Percentiles rank a stretch among this genome's conserved stretches.
Evolutionary conservation across 2,888 invertebrate genomes (phyloP).

Genomic region (Melanargia galathea): DNA sequence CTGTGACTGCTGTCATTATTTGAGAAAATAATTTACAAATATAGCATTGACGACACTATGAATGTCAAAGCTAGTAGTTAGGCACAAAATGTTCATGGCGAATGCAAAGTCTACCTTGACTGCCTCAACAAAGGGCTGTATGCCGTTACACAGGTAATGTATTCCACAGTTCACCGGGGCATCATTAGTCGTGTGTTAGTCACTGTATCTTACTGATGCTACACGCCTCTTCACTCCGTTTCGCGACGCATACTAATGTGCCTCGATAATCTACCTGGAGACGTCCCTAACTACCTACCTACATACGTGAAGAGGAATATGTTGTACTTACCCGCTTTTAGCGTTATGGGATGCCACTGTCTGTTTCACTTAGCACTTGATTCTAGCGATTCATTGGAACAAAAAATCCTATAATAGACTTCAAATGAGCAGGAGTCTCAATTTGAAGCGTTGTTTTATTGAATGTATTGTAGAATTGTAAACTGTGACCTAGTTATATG

Average conservation of each 20-base stretch:
- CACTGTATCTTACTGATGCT: constrained; percentile 59
- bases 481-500: no score
- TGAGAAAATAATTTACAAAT: no score
- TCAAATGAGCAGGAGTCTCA: not conserved
- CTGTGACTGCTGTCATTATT: no score
- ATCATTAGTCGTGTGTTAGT: constrained; percentile 59
- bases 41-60: not conserved
- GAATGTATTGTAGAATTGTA: no score
- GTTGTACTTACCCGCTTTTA: constrained; percentile 15
- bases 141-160: constrained; percentile 43
- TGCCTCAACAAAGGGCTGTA: constrained; percentile 30
- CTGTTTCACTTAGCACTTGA: not conserved
- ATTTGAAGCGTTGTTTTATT: no score
- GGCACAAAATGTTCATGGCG: constrained; percentile 5
- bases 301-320: constrained; percentile 27
- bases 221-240: constrained; percentile 56
- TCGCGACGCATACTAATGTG: constrained; percentile 50
- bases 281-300: constrained; percentile 33
- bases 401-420: not conserved
- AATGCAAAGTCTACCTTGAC: constrained; percentile 17
- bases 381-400: not conserved
- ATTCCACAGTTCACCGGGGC: constrained; percentile 50
- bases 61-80: not conserved
- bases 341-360: not conserved
- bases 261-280: constrained; percentile 39